These are phyloP conservation scores for Leuctra nigra DNA, from an alignment of 2,888 invertebrate species.

Conservation along the genomic window DNA sequence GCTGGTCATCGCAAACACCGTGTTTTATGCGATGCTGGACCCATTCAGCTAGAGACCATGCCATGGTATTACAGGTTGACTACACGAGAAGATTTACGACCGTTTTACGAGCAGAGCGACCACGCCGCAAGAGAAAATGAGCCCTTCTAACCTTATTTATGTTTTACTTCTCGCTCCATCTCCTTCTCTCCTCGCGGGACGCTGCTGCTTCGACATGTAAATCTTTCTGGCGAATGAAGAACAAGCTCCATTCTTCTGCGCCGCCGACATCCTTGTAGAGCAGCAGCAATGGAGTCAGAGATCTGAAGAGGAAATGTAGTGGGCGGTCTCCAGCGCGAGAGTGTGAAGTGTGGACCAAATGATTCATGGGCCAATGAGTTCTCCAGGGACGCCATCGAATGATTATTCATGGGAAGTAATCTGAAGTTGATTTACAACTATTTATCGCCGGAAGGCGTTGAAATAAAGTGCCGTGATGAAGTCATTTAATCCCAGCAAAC, in stretches of 20 bases:
- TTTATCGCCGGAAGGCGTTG: too few relatives aligned
- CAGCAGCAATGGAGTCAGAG: neutral
- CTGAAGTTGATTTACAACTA: too few relatives aligned
- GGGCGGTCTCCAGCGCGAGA: too few relatives aligned
- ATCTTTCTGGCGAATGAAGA: slow-evolving; percentile 16
- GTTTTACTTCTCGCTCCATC: slow-evolving; percentile 18
- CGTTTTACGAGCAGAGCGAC: slow-evolving; percentile 27
- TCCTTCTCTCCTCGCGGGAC: slow-evolving; percentile 19
- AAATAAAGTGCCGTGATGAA: too few relatives aligned
- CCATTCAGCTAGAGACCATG: slow-evolving; percentile 20
- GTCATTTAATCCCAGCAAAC: too few relatives aligned
- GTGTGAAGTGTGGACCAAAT: too few relatives aligned
- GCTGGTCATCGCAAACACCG: slow-evolving; percentile 24
- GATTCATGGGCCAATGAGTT: too few relatives aligned
- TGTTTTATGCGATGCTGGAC: slow-evolving; percentile 26
- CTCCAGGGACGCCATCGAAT: too few relatives aligned
- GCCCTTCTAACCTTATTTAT: slow-evolving; percentile 29
- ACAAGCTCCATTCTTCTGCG: neutral
- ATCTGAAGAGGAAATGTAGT: too few relatives aligned
- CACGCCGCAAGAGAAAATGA: slow-evolving; percentile 26
- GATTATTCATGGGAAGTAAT: too few relatives aligned
- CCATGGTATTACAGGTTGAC: slow-evolving; percentile 18
- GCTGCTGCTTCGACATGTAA: slow-evolving; percentile 26
- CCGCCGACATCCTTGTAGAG: too few relatives aligned
- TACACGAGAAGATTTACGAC: slow-evolving; percentile 25